These are phyloP conservation scores for Sarcophaga carnaria DNA, from an alignment of 2,888 invertebrate genomes.

Conservation along the genomic window DNA sequence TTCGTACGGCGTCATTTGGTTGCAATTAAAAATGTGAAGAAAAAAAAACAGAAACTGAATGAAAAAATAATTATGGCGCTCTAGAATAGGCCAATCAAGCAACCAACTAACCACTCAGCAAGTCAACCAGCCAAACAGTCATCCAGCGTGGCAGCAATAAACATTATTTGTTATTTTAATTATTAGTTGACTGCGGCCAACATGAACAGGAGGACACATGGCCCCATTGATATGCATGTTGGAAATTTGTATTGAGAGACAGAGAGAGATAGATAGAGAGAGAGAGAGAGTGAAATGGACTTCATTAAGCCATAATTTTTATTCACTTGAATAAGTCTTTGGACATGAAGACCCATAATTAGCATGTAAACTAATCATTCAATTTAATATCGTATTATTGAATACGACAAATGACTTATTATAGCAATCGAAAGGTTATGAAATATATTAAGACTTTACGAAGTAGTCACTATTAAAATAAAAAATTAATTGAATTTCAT, in stretches of 20 bases:
- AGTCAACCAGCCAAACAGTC: neutral
- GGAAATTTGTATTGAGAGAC: neutral
- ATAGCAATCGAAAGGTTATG: no score
- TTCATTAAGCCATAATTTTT: no score
- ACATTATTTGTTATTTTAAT: slow-evolving; percentile 56
- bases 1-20: neutral
- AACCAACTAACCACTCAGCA: neutral
- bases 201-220: slow-evolving; percentile 48
- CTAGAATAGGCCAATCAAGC: neutral
- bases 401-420: no score
- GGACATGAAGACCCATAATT: no score
- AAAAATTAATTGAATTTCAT: no score
- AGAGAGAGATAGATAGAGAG: no score
- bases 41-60: neutral
- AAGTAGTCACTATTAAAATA: no score
- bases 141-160: slow-evolving; percentile 11
- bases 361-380: neutral
- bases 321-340: no score
- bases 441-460: no score
- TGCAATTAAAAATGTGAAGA: neutral
- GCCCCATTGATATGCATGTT: slow-evolving; percentile 1
- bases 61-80: neutral
- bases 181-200: slow-evolving; percentile 37
- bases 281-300: no score
- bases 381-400: neutral